Evolutionary conservation across 2,888 invertebrate species (phyloP), one percentile per base, ranked within the genome.

Genomic region (Lasioglossum oenotherae): DNA sequence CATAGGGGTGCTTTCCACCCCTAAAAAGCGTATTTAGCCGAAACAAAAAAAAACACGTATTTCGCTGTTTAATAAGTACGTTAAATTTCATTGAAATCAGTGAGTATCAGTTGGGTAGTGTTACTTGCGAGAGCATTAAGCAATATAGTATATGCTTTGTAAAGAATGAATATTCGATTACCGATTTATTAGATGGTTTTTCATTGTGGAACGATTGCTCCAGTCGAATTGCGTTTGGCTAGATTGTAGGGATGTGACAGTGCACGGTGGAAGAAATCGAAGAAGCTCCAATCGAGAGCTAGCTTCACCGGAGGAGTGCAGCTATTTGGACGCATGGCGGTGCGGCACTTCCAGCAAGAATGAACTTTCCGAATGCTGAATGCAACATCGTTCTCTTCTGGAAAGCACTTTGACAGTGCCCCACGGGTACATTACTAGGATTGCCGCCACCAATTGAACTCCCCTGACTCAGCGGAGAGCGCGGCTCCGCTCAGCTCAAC

Each of bases 351-450:
- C 64, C 87, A 87, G 89, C 88, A 92, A 93, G 91, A 93, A 93
- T 91, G 92, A 92, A 92, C 92, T 92, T 93, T 92, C 87, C 89
- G 92, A 91, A 92, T 89, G 89, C 88, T 85, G 86, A 90, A 90
- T 90, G 91, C 88, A 89, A 74, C 87, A 82, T 88, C 88, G 89
- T 88, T 86, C 92, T 90, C 90, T 92, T 85, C 84, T 75, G 77
- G 89, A 92, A 91, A 88, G 93, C 92, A 93, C 94, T 95, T 94
- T 94, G 94, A 94, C 93, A 89, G 87, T 93, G 92, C 94, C 94
- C 94, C 95, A 93, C 93, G 94, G 95, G 94, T 95, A 94, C 94
- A 94, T 95, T 95, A 95, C 93, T 87, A 93, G 93, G 92, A 95
- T 95, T 93, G 94, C 93, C 91, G 93, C 92, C 91, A 93, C 93